Base-by-base conservation (phyloP, 2,888 invertebrate genomes). In the Lasius fuliginosus region DNA sequence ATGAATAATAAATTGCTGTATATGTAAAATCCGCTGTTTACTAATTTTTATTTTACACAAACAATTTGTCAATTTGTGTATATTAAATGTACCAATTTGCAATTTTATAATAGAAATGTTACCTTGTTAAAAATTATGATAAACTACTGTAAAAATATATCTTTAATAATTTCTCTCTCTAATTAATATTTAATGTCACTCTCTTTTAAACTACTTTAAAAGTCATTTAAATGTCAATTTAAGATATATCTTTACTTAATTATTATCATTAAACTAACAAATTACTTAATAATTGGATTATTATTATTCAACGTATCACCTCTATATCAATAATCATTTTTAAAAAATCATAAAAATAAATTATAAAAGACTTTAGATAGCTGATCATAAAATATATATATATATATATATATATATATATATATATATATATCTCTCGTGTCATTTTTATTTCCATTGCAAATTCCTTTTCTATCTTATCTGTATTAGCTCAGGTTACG, bases 391-490 rank as follows among this genome's bases (percentile, higher is more conserved):
- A 73, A 23, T 68, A 27, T 15, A 68, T 40, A 60, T 60, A 4
- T 62, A 3, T 15, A 36, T 36, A 36, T 23, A 23, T 68, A 27
- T 15, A 68, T 40, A 60, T 60, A 4, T 62, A 3, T 15, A 36
- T 36, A 23, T 23, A 23, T 23, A 23, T 23, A 23, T 23, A 23
- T 23, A n/a, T 40, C 23, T 65, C 42, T 15, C 8, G 3, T 23
- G 12, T 40, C 18, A 60, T 27, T 77, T 75, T 27, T 49, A 69
- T 76, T 82, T 79, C 76, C 73, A 79, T 81, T 85, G 76, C 27
- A 68, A 85, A 88, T 84, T 88, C 82, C 64, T 56, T 33, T 8
- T 53, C 9, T 89, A 90, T 89, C 90, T 89, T 88, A 89, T 89
- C 89, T 77, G 1, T 15, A 11, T 69, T 79, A 46, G 75, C 85